phyloP scores from a whole-genome alignment of 2,888 invertebrate genomes.

The Perizoma flavofasciatum region DNA sequence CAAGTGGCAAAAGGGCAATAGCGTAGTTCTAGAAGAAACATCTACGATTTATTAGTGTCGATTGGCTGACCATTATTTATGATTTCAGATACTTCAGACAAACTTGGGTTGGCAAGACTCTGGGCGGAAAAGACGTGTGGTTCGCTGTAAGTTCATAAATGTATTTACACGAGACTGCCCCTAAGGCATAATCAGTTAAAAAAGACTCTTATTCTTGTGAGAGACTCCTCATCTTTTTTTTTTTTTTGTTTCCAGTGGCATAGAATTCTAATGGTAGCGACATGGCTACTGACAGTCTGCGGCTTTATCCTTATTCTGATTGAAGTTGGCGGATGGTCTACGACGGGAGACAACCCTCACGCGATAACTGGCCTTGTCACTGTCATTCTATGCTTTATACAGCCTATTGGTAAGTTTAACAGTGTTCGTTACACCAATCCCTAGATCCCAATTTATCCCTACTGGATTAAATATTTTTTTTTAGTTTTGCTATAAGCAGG shows the following conservation, averaged over 20 bases:
- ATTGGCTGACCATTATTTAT: slow-evolving; percentile 12
- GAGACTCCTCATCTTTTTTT: too few species aligned
- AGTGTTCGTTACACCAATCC: too few species aligned
- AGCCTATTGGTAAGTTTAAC: slow-evolving; percentile 88
- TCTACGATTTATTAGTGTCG: too few species aligned
- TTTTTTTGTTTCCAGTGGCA: slow-evolving; percentile 87
- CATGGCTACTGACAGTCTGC: slow-evolving; percentile 90
- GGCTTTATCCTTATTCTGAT: slow-evolving; percentile 93
- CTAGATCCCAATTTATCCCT: too few species aligned
- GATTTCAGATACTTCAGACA: slow-evolving; percentile 90
- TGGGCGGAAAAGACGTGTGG: slow-evolving; percentile 96
- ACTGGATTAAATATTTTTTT: background rate
- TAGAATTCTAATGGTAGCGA: slow-evolving; percentile 91
- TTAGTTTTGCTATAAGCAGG: too few species aligned
- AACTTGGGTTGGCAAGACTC: slow-evolving; percentile 92
- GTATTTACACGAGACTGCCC: background rate
- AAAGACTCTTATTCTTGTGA: too few species aligned
- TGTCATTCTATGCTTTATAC: slow-evolving; percentile 90
- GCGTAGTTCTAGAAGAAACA: too few species aligned
- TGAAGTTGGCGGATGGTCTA: slow-evolving; percentile 89
- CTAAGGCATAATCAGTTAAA: too few species aligned
- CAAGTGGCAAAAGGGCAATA: too few species aligned
- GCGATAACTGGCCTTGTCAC: slow-evolving; percentile 92
- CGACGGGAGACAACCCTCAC: slow-evolving; percentile 89
- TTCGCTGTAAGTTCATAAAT: slow-evolving; percentile 89